These are phyloP conservation scores for Cephus rjabovi DNA, from an alignment of 2,888 invertebrate genomes.

Conservation along the genomic window DNA sequence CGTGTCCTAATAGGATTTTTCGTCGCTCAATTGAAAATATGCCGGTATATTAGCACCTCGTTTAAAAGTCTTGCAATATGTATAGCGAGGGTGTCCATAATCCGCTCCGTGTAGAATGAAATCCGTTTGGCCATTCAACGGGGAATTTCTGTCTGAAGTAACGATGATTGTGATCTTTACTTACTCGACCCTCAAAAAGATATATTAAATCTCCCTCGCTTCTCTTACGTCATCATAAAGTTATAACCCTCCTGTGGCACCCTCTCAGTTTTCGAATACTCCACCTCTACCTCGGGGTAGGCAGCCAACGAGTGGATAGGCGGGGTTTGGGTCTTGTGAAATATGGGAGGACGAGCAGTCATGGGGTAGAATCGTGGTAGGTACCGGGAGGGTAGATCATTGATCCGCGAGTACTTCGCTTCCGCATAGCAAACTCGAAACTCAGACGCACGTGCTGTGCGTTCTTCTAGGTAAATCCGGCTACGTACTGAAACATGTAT, in stretches of 20 bases:
- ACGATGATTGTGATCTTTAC: not conserved
- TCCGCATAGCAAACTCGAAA: not conserved
- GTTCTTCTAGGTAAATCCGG: not conserved
- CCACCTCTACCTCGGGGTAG: not conserved
- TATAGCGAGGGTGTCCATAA: not conserved
- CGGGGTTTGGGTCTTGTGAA: slow-evolving; percentile 1
- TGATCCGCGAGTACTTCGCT: slow-evolving; percentile 22
- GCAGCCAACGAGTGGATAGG: not conserved
- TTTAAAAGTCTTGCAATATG: not conserved
- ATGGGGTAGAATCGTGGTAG: slow-evolving; percentile 1
- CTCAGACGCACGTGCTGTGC: not conserved
- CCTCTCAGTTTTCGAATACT: not conserved
- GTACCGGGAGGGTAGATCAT: slow-evolving; percentile 25
- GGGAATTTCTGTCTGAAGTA: not conserved
- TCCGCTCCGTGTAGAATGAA: not conserved
- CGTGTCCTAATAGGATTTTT: not conserved
- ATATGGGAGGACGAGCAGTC: slow-evolving; percentile 4
- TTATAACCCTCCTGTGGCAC: slow-evolving; percentile 1
- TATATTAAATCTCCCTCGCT: slow-evolving; percentile 1
- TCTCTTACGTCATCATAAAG: not conserved
- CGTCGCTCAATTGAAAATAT: not conserved
- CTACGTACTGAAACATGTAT: not conserved
- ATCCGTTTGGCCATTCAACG: not conserved
- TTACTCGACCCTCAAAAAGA: not conserved
- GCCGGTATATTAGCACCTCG: not conserved